These are phyloP conservation scores for Drosophila malerkotliana DNA, from an alignment of 1,140 invertebrate species.

Conservation along the genomic window DNA sequence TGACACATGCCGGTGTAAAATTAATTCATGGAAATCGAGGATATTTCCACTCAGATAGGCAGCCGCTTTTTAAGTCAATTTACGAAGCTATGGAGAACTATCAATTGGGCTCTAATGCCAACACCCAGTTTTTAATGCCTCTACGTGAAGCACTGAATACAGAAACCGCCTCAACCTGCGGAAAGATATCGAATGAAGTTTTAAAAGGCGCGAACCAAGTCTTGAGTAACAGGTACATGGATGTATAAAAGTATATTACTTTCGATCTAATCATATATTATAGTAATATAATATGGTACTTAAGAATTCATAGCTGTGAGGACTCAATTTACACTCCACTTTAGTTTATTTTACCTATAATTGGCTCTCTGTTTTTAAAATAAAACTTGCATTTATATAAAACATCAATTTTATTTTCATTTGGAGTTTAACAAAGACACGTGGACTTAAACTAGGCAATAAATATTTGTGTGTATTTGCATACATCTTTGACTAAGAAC, in stretches of 20 bases:
- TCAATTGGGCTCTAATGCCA: constrained; percentile 84
- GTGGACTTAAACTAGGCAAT: constrained; percentile 34
- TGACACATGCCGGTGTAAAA: constrained; percentile 88
- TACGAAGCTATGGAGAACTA: constrained; percentile 88
- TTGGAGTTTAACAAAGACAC: constrained; percentile 31
- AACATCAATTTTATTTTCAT: constrained; percentile 24
- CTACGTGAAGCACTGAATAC: constrained; percentile 84
- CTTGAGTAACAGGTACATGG: constrained; percentile 36
- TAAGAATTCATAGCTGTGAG: not conserved
- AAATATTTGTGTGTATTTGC: constrained; percentile 35
- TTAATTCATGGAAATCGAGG: constrained; percentile 95
- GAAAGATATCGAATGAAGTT: constrained; percentile 84
- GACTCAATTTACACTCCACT: constrained; percentile 5
- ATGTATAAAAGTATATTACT: constrained; percentile 15
- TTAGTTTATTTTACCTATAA: constrained; percentile 1
- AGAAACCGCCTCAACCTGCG: constrained; percentile 85
- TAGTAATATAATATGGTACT: not conserved
- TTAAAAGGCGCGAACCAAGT: constrained; percentile 43
- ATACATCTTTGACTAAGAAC: constrained; percentile 65
- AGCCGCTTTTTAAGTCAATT: constrained; percentile 93
- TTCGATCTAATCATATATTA: not conserved
- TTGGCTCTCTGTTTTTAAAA: not conserved
- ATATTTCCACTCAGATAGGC: constrained; percentile 93
- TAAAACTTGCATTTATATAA: constrained; percentile 12
- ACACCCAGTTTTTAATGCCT: constrained; percentile 84